Evolutionary conservation across 2,113 vertebrate species (phyloP).

Genomic region (Etheostoma spectabile): DNA sequence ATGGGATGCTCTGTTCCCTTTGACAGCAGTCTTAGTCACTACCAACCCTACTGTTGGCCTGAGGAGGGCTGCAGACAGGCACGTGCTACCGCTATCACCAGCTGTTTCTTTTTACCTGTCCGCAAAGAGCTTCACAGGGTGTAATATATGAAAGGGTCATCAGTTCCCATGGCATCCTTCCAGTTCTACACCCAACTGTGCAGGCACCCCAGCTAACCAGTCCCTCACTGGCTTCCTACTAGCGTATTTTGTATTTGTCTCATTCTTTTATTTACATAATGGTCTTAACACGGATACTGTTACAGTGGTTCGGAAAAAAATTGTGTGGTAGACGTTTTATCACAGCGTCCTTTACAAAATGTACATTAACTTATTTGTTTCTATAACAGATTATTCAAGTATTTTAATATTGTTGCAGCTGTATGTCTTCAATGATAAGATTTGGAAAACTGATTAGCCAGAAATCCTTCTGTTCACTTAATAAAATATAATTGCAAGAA

Average conservation of each 20-base stretch:
- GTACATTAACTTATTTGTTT: background rate
- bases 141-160: background rate
- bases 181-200: background rate
- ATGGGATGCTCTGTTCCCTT: background rate
- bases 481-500: slow-evolving; percentile 7
- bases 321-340: background rate
- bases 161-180: background rate
- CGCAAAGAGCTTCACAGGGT: slow-evolving; percentile 9
- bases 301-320: background rate
- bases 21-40: slow-evolving; percentile 8
- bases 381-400: background rate
- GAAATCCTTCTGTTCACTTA: background rate
- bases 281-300: background rate
- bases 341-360: background rate
- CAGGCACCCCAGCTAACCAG: background rate
- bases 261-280: background rate
- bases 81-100: background rate
- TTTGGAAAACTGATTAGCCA: background rate
- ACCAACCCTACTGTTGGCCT: background rate
- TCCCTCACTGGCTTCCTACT: background rate
- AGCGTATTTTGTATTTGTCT: background rate
- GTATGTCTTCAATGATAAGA: background rate
- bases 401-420: background rate
- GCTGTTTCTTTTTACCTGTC: slow-evolving; percentile 15
- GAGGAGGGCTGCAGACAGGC: slow-evolving; percentile 7